Base-by-base conservation (phyloP, 2,113 vertebrate species). In the Sylvietta virens region DNA sequence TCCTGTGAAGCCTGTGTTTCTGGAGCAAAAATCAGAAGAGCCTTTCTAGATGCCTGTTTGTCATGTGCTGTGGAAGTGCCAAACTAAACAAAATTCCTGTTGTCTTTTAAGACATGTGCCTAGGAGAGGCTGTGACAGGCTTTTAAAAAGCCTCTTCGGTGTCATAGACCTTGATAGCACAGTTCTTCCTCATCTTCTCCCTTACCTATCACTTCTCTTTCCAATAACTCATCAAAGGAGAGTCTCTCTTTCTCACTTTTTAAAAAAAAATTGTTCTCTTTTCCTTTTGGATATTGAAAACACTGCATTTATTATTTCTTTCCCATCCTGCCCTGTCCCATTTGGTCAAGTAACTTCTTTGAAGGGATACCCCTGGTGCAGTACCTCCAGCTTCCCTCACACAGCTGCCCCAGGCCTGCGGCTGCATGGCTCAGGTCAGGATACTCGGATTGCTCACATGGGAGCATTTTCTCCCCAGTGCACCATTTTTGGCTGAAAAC, bases 321-420 rank as follows among this genome's bases (percentile, higher is more conserved):
- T 69, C 11, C 42, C 23, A 31, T 13, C 47, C n/a, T 4, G 2
- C 58, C 28, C 35, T 54, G 17, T n/a, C 16, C 45, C 1, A 1
- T 70, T 76, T 56, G 44, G n/a, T 44, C 39, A 39, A 42, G 7
- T 14, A 10, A 53, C 31, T 89, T 58, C 22, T 72, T 81, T 28
- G 37, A 84, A 65, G 15, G 40, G 13, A 7, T 44, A 30, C 7
- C n/a, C 23, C n/a, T 72, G 37, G 24, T 30, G 22, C 1, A 3
- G 6, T 33, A 66, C 7, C 17, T 57, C 64, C 6, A 10, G 42
- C 26, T 66, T 57, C 19, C 3, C 42, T 61, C 57, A 28, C 35
- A 30, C 0, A 0, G 8, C 42, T 54, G 51, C 14, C n/a, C 26
- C 30, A 61, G 22, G 31, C 62, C 37, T 4, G 8, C 20, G 35